Base-by-base conservation (phyloP, 2,888 invertebrate genomes). In the Diaphora mendica region DNA sequence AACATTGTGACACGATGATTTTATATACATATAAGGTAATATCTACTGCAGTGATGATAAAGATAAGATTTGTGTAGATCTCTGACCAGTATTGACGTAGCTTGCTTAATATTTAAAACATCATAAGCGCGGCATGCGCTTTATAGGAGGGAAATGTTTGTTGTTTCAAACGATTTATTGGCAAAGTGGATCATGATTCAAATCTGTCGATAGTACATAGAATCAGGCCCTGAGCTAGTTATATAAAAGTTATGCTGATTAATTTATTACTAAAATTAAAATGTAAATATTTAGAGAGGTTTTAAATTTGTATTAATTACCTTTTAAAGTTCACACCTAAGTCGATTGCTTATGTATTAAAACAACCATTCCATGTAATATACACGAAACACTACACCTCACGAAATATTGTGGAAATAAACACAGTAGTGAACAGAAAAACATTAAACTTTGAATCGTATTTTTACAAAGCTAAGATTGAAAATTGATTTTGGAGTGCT, bases 341-440 rank as follows among this genome's bases (percentile, higher is more conserved):
- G 5, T 68, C 72, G 74, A 81, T 82, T 72, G 74, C 72, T 75
- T 82, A 35, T 66, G 68, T 80, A 77, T 77, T 73, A 74, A 75
- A 75, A 73, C 64, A 68, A 64, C 65, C n/a, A n/a, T 65, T 65
- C 17, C 65, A 33, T 48, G 44, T 48, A 17, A 48, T 48, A 17
- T 55, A 55, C 55, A 55, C 9, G n/a, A 55, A 55, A 55, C 11
- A 55, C 0, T 55, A 51, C 23, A 51, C 23, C 51, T 51, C 23
- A 51, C n/a, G 23, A 51, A 51, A 23, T 51, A 55, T 55, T 55
- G n/a, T 55, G n/a, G 9, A 55, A 55, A n/a, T 55, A 17, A 55
- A 23, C 7, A 51, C 8, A 51, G 8, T 23, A 51, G 20, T n/a
- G 0, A 0, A 51, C 23, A 11, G 39, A 39, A 11, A 39, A 1